Evolutionary conservation across 2,797 vertebrate species (phyloP).

Genomic region (Mormyrus proboscirostris): DNA sequence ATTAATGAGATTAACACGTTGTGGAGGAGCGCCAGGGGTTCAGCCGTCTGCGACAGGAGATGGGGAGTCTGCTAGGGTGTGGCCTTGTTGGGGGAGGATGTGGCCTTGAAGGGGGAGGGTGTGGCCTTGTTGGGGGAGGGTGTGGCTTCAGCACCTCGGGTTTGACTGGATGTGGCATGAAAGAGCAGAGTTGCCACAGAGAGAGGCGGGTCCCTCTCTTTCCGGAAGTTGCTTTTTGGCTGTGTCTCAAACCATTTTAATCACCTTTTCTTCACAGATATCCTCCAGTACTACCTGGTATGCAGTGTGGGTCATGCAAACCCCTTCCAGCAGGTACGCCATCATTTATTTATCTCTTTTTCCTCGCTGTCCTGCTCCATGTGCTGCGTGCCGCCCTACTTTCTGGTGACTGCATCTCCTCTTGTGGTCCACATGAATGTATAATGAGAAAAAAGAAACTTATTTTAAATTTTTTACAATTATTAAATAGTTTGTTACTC

Average conservation of each 20-base stretch:
- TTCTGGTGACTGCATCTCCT: not conserved
- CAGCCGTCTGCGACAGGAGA: not conserved
- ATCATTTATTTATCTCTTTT: not conserved
- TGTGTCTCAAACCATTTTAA: constrained; percentile 22
- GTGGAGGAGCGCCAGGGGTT: not conserved
- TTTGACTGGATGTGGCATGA: not conserved
- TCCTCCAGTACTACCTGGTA: constrained; percentile 80
- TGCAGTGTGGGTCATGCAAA: constrained; percentile 75
- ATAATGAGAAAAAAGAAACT: not conserved
- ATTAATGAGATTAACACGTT: not conserved
- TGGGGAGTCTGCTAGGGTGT: not conserved
- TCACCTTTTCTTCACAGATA: constrained; percentile 59
- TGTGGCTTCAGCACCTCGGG: not conserved
- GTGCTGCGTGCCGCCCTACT: not conserved
- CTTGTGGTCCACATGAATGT: not conserved
- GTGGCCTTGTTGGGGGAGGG: not conserved
- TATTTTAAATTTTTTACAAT: not conserved
- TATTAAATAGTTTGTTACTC: not conserved
- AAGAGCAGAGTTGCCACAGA: not conserved
- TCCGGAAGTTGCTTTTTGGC: not conserved
- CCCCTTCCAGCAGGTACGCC: constrained; percentile 85
- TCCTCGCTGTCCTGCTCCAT: no score
- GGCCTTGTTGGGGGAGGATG: not conserved
- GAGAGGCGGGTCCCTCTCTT: not conserved
- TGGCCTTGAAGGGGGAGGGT: not conserved